Evolutionary conservation across 2,113 vertebrate genomes (phyloP).

Genomic region (Petroica traversi): DNA sequence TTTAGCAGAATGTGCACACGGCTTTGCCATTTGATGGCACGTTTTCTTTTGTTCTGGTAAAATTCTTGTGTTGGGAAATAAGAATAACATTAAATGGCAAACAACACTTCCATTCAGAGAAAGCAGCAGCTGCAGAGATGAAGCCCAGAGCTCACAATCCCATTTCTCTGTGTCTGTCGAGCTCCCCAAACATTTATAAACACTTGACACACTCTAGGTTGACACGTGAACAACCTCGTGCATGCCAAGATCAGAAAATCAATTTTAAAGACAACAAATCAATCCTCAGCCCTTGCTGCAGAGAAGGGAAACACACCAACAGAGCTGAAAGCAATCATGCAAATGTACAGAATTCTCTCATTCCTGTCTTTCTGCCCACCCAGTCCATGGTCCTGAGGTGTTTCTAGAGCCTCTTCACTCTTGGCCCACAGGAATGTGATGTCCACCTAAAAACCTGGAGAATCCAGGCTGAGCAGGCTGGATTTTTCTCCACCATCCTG

Average conservation of each 20-base stretch:
- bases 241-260: background rate
- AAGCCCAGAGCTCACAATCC: background rate
- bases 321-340: background rate
- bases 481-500: background rate
- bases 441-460: background rate
- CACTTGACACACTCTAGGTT: background rate
- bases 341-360: background rate
- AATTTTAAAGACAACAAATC: background rate
- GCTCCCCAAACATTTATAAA: background rate
- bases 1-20: background rate
- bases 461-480: background rate
- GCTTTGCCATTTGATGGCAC: background rate
- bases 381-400: background rate
- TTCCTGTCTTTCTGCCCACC: background rate
- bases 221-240: background rate
- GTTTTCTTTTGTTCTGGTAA: background rate
- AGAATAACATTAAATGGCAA: background rate
- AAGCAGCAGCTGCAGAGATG: rapidly evolving
- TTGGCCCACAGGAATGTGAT: background rate
- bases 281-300: background rate
- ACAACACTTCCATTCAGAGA: rapidly evolving
- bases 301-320: background rate
- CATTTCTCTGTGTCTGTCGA: background rate
- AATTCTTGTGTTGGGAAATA: background rate
- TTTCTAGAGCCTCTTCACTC: background rate